phyloP scores from a whole-genome alignment of 2,888 invertebrate genomes.

The Plagodis dolabraria region DNA sequence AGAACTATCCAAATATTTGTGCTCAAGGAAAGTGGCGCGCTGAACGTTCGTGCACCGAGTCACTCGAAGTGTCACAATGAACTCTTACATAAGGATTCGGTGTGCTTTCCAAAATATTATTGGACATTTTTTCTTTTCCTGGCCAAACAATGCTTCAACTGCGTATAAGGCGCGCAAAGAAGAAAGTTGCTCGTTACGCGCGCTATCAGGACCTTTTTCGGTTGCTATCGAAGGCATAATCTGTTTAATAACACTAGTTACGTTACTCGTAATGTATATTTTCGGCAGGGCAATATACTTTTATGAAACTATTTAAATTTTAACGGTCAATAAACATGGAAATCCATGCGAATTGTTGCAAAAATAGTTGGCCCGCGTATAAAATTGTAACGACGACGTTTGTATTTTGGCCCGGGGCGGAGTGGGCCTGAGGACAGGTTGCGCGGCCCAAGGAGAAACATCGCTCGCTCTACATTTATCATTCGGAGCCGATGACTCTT shows the following conservation, averaged over 20 bases:
- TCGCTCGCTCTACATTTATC: slow-evolving; percentile 75
- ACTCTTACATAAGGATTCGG: slow-evolving; percentile 82
- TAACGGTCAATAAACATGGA: slow-evolving; percentile 27
- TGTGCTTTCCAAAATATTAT: slow-evolving; percentile 82
- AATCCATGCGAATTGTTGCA: slow-evolving; percentile 35
- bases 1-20: slow-evolving; percentile 72
- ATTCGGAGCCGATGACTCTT: slow-evolving; percentile 80
- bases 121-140: slow-evolving; percentile 68
- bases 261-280: slow-evolving; percentile 7
- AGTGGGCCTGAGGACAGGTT: slow-evolving; percentile 65
- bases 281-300: slow-evolving; percentile 6
- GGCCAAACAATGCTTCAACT: slow-evolving; percentile 63
- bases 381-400: slow-evolving; percentile 44
- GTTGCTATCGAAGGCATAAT: slow-evolving; percentile 28
- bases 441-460: slow-evolving; percentile 70
- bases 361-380: slow-evolving; percentile 35
- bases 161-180: slow-evolving; percentile 53
- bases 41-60: slow-evolving; percentile 65
- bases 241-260: slow-evolving; percentile 17
- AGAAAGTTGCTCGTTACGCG: slow-evolving; percentile 63
- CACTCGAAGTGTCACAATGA: slow-evolving; percentile 80
- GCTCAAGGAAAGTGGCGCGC: slow-evolving; percentile 79
- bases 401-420: slow-evolving; percentile 57
- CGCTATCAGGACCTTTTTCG: slow-evolving; percentile 48
- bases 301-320: slow-evolving; percentile 24